Evolutionary conservation across 2,797 vertebrate species (phyloP), one percentile per base, ranked within the genome.

Genomic region (Tokudaia muenninki): DNA sequence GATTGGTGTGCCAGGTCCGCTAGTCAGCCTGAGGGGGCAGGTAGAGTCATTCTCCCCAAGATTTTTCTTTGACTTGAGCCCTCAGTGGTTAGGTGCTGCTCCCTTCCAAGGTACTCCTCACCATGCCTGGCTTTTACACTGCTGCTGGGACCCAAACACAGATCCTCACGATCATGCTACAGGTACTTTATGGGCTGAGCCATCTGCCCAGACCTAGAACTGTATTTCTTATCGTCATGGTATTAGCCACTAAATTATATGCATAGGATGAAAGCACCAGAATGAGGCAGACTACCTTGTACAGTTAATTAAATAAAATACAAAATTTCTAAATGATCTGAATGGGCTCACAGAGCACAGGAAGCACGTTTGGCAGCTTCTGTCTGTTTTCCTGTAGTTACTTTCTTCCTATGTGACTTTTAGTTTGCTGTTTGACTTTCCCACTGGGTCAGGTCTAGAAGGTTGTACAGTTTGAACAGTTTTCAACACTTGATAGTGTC

Each of bases 381-480:
- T 19, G 34, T 70, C 65, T 67, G 12, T 83, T 1, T 63, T 77
- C 59, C 44, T 90, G 55, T 82, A 29, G 21, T 94, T 78, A 16
- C 57, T 31, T 78, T 81, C 65, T 57, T 88, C 31, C 70, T 14
- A 0, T 22, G 17, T 79, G 78, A 57, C 67, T 41, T 21, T 41
- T 65, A 7, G 13, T 92, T 91, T 77, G n/a, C 67, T 92, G 34
- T 50, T 74, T 84, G 78, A 72, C 52, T 95, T 94, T 78, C 41
- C 12, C 9, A 44, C 2, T 92, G 2, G 90, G 63, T 81, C 72
- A 55, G 37, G 72, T 31, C 50, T 94, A 63, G 44, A 95, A 77
- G 14, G 22, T 86, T 94, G 41, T 79, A 41, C 8, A 87, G 16
- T 92, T 93, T 93, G 37, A 94, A 92, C 82, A 96, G 24, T 83